Evolutionary conservation across 2,113 vertebrate genomes (phyloP).

Genomic region (Passer domesticus): DNA sequence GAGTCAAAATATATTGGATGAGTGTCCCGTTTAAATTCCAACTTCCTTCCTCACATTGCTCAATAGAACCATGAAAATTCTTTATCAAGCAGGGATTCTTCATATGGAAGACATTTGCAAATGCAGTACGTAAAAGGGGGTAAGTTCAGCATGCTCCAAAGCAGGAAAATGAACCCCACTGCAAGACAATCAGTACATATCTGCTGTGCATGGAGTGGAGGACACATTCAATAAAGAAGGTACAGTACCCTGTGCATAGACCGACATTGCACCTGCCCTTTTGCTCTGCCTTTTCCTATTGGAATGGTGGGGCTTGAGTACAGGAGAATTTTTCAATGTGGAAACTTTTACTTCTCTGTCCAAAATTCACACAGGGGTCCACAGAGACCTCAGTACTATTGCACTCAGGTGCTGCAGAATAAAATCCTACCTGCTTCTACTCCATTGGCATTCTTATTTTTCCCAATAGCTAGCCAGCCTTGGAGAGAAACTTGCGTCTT

Average conservation of each 20-base stretch:
- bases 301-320: not conserved
- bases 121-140: not conserved
- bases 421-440: not conserved
- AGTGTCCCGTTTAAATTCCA: not conserved
- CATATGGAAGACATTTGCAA: not conserved
- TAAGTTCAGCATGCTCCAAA: not conserved
- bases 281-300: not conserved
- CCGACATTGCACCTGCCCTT: fast-evolving
- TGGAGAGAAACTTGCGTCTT: not conserved
- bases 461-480: not conserved
- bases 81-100: not conserved
- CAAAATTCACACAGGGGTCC: not conserved
- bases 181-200: not conserved
- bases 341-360: not conserved
- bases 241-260: not conserved
- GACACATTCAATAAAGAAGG: not conserved
- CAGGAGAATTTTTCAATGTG: not conserved
- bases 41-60: not conserved
- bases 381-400: not conserved
- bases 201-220: not conserved
- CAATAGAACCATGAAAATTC: not conserved
- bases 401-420: not conserved
- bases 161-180: not conserved
- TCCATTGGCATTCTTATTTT: not conserved
- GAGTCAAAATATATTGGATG: not conserved